Conservation (phyloP, 1,140 invertebrate species). For the Lordiphosa mommai region DNA sequence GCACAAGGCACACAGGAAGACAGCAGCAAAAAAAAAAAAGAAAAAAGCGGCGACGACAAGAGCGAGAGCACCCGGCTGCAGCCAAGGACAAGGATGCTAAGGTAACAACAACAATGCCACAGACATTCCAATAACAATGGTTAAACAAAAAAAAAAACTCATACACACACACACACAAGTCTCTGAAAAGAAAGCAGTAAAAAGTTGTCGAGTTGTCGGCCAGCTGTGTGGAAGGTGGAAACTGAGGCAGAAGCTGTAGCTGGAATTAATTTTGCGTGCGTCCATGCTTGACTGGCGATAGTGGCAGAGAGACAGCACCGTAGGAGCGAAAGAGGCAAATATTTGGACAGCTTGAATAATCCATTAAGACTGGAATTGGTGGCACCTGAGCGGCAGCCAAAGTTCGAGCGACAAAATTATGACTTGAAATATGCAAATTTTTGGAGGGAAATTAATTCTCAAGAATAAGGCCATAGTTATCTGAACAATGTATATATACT, state of each 20-base stretch:
- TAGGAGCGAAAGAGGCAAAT: conserved; percentile 15
- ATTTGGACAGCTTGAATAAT: conserved; percentile 34
- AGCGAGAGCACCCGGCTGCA: conserved; percentile 13
- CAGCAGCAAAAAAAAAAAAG: conserved; percentile 43
- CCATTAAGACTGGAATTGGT: conserved; percentile 28
- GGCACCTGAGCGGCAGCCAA: conserved; percentile 19
- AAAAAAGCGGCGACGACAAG: conserved; percentile 12
- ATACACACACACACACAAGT: conserved; percentile 18
- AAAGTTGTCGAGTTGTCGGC: conserved; percentile 26
- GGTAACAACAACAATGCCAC: conserved; percentile 57
- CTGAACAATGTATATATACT: too few relatives aligned
- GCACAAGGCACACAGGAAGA: conserved; percentile 60
- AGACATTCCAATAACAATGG: conserved; percentile 70
- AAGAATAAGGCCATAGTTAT: too few relatives aligned
- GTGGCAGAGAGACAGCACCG: neutral
- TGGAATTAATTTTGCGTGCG: conserved; percentile 53
- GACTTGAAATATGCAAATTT: conserved; percentile 30
- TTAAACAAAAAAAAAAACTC: conserved; percentile 22
- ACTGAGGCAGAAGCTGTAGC: conserved; percentile 19
- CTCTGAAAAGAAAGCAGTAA: conserved; percentile 29
- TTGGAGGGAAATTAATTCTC: too few relatives aligned
- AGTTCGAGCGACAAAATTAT: conserved; percentile 1
- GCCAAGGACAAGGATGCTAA: conserved; percentile 60
- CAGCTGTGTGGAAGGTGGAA: neutral
- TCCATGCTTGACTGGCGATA: conserved; percentile 32